phyloP scores from a whole-genome alignment of 2,888 invertebrate species.

The Tipula helvola region DNA sequence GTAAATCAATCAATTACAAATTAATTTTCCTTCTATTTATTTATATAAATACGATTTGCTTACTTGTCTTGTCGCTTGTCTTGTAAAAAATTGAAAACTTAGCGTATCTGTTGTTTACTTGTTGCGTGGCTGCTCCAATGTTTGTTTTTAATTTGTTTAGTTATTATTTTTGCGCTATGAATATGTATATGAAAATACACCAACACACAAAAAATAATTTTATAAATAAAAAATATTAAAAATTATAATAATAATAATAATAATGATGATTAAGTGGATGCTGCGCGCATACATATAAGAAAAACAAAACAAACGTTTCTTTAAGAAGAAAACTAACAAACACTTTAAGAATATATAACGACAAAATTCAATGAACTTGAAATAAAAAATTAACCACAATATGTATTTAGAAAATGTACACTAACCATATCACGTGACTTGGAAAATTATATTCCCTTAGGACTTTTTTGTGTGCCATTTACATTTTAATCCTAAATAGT shows the following conservation, averaged over 20 bases:
- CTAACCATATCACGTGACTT: neutral
- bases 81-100: neutral
- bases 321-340: neutral
- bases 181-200: neutral
- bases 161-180: neutral
- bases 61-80: neutral
- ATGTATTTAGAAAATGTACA: neutral
- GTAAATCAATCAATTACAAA: neutral
- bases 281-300: neutral
- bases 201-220: neutral
- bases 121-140: neutral
- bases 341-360: neutral
- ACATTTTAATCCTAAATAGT: neutral
- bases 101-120: neutral
- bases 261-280: neutral
- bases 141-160: neutral
- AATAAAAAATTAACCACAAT: neutral
- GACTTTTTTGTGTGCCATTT: neutral
- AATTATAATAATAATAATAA: neutral
- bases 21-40: neutral
- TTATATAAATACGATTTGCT: neutral
- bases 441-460: neutral
- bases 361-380: constrained; percentile 4
- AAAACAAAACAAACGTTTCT: neutral
- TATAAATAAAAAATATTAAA: neutral